These are phyloP conservation scores for Harmothoe impar DNA, from an alignment of 2,888 invertebrate species.

Conservation along the genomic window DNA sequence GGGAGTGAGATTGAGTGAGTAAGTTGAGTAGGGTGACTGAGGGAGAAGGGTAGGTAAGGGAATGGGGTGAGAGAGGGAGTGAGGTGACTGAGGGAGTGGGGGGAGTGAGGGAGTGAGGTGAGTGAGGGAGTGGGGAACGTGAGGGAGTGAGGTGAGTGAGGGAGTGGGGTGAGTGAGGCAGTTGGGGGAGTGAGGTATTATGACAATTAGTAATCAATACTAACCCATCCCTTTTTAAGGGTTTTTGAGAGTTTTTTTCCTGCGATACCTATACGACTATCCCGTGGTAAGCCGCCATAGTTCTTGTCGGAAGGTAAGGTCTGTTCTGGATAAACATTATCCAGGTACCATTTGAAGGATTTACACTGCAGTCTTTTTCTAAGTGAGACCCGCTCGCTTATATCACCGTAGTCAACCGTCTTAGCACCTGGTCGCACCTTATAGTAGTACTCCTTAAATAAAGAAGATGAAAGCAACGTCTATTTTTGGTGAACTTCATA, in stretches of 20 bases:
- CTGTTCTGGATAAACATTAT: conserved; percentile 88
- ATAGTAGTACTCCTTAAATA: conserved; percentile 89
- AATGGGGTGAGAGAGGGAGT: too few relatives aligned
- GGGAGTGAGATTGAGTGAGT: too few relatives aligned
- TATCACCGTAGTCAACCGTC: conserved; percentile 88
- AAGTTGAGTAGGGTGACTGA: too few relatives aligned
- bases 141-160: too few relatives aligned
- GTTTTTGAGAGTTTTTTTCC: conserved; percentile 57
- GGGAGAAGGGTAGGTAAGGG: too few relatives aligned
- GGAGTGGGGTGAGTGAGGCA: too few relatives aligned
- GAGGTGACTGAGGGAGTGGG: too few relatives aligned
- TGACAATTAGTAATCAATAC: not conserved
- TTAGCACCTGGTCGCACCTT: conserved; percentile 86
- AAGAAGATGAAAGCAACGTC: too few relatives aligned
- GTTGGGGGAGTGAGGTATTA: too few relatives aligned
- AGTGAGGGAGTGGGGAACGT: too few relatives aligned
- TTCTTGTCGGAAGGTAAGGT: conserved; percentile 67
- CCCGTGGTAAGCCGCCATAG: conserved; percentile 59
- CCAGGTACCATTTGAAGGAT: conserved; percentile 92
- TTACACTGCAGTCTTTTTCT: conserved; percentile 90
- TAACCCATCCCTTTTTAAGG: conserved; percentile 64
- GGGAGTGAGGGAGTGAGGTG: too few relatives aligned
- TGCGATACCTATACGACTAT: conserved; percentile 33
- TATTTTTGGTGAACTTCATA: too few relatives aligned
- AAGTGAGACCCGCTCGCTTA: conserved; percentile 89